These are phyloP conservation scores for Molorchus minor DNA, from an alignment of 2,888 invertebrate species.

Conservation along the genomic window DNA sequence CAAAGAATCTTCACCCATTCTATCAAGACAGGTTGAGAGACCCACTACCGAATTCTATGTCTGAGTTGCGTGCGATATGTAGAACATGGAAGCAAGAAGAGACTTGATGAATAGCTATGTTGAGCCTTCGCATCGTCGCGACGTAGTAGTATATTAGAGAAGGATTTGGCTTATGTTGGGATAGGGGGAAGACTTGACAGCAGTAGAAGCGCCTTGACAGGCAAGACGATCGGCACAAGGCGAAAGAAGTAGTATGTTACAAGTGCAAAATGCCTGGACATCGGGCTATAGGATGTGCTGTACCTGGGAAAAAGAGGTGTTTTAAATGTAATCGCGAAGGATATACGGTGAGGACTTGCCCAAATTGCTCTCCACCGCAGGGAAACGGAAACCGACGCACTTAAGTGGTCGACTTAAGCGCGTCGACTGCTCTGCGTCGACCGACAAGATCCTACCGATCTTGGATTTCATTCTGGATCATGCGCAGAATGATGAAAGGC, in stretches of 20 bases:
- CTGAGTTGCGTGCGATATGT: not conserved
- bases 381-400: not conserved
- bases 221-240: no score
- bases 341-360: constrained; percentile 1
- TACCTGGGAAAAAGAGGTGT: not conserved
- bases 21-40: constrained; percentile 11
- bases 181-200: not conserved
- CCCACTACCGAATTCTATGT: not conserved
- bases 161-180: not conserved
- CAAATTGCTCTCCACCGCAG: not conserved
- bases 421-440: not conserved
- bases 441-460: not conserved
- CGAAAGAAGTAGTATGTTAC: no score
- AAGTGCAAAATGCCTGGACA: no score
- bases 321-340: constrained; percentile 1
- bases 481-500: no score
- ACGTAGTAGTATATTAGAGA: not conserved
- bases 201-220: not conserved
- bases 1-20: constrained; percentile 8
- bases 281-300: not conserved
- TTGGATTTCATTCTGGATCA: not conserved
- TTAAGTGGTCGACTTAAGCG: not conserved
- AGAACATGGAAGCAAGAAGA: no score
- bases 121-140: not conserved
- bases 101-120: no score